phyloP scores from a whole-genome alignment of 2,113 vertebrate species.

The Drymodes brunneopygia region DNA sequence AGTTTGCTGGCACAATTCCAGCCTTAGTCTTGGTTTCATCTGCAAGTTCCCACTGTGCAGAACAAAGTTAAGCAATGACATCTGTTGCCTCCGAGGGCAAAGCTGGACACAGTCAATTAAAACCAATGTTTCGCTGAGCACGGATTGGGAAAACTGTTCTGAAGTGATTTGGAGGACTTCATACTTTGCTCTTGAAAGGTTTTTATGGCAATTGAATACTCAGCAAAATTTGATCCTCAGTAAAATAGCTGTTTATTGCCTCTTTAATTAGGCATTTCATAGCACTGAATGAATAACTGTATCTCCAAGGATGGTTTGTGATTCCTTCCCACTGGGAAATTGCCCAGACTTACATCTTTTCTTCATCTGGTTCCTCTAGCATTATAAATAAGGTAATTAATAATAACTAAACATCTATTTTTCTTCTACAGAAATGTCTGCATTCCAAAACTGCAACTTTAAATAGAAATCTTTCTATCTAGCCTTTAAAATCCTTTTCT shows the following conservation, averaged over 20 bases:
- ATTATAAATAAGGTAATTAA: constrained; percentile 38
- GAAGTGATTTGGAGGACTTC: neutral
- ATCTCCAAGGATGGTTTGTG: constrained; percentile 33
- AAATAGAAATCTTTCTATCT: neutral
- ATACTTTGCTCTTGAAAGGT: constrained; percentile 21
- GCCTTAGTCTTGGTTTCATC: neutral
- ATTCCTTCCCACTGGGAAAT: constrained; percentile 36
- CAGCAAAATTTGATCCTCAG: constrained; percentile 46
- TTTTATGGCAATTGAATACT: constrained; percentile 31
- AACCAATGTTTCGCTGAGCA: neutral
- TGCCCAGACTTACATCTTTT: constrained; percentile 19
- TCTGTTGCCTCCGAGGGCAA: neutral
- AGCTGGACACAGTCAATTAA: constrained; percentile 8
- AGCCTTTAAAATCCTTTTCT: neutral
- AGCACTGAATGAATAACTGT: constrained; percentile 46
- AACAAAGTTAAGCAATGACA: neutral
- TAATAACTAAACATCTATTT: constrained; percentile 36
- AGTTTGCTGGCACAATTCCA: neutral
- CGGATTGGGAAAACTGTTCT: neutral
- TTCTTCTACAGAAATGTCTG: neutral
- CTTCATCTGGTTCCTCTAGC: neutral
- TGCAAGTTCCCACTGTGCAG: neutral
- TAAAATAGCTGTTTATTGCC: constrained; percentile 43
- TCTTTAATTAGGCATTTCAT: constrained; percentile 56
- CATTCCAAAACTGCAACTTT: constrained; percentile 8